Evolutionary conservation across 2,888 invertebrate species (phyloP).

Genomic region (Ormyrus labotus): DNA sequence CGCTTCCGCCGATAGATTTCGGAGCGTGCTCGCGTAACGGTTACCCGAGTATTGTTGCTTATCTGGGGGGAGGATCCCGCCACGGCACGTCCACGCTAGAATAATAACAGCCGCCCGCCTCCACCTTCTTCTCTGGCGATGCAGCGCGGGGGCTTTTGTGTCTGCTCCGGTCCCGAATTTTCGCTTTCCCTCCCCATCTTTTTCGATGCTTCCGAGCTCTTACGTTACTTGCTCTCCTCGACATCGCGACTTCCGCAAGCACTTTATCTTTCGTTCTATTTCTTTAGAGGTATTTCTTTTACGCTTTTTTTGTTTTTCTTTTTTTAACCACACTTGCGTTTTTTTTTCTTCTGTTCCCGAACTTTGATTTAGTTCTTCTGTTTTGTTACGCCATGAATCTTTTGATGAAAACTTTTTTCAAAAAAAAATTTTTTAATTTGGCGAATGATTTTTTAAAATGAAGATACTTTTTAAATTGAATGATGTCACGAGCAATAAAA

Average conservation of each 20-base stretch:
- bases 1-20: conserved; percentile 27
- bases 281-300: not conserved
- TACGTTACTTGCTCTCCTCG: no score
- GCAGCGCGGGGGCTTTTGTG: not conserved
- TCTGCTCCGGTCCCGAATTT: not conserved
- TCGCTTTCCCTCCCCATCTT: not conserved
- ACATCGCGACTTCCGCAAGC: no score
- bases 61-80: conserved; percentile 65
- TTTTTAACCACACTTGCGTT: no score
- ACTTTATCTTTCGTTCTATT: not conserved
- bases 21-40: conserved; percentile 49
- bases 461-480: no score
- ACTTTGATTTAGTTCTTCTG: no score
- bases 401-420: no score
- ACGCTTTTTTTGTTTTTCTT: no score
- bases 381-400: no score
- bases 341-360: no score
- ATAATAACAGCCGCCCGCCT: conserved; percentile 65
- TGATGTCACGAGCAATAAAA: no score
- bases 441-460: no score
- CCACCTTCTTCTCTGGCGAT: not conserved
- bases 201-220: not conserved
- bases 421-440: no score
- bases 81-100: conserved; percentile 60
- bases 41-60: conserved; percentile 62